phyloP scores from a whole-genome alignment of 2,113 vertebrate genomes.

The Xenus cinereus region DNA sequence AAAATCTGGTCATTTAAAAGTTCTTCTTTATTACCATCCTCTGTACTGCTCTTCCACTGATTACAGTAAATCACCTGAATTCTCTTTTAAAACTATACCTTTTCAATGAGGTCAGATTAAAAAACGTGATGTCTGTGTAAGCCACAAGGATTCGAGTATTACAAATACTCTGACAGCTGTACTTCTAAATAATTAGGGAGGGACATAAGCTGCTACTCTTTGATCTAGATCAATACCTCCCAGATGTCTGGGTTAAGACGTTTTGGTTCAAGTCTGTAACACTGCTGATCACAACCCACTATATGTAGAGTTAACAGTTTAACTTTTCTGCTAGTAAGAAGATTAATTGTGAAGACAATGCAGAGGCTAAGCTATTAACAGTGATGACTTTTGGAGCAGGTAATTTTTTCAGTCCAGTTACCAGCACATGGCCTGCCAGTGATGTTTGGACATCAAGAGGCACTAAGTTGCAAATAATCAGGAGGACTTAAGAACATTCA shows the following conservation, averaged over 20 bases:
- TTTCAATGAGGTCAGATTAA: neutral
- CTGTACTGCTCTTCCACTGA: neutral
- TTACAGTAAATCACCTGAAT: neutral
- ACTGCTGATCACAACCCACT: neutral
- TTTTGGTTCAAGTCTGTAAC: neutral
- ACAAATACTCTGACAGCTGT: neutral
- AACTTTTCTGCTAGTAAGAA: neutral
- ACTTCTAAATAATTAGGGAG: neutral
- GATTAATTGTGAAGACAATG: neutral
- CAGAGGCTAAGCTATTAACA: neutral
- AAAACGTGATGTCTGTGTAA: neutral
- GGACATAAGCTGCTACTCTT: neutral
- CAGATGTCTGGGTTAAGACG: neutral
- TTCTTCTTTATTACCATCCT: neutral
- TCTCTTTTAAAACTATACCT: neutral
- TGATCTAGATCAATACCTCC: neutral
- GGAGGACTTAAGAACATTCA: neutral
- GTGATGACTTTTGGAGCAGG: neutral
- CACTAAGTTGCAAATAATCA: neutral
- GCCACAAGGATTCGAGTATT: neutral
- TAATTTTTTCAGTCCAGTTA: slow-evolving; percentile 21
- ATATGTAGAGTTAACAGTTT: neutral
- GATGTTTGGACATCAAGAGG: neutral
- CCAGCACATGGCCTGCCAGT: neutral
- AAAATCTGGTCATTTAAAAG: neutral